phyloP scores from a whole-genome alignment of 2,888 invertebrate species.

The Chymomyza amoena region DNA sequence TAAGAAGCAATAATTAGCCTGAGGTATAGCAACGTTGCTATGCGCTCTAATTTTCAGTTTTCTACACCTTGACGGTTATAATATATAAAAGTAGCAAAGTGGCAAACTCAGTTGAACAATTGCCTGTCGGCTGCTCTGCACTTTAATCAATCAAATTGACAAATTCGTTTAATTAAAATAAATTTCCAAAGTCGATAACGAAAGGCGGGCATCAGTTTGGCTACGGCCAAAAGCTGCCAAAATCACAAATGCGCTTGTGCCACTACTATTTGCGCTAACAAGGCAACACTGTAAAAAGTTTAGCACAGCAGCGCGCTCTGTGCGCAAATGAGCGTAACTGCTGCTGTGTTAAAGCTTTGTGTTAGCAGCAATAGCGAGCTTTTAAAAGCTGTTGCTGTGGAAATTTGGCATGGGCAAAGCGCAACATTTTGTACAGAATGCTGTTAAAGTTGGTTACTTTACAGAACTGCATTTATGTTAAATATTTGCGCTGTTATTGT shows the following conservation, averaged over 20 bases:
- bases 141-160: slow-evolving; percentile 39
- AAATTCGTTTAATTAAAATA: slow-evolving; percentile 36
- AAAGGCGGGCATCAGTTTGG: not conserved
- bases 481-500: not conserved
- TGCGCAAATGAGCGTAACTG: slow-evolving; percentile 16
- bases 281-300: not conserved
- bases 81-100: too few species aligned
- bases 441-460: not conserved
- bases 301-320: slow-evolving; percentile 17
- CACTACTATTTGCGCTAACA: slow-evolving; percentile 9
- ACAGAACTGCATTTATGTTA: not conserved
- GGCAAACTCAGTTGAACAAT: not conserved
- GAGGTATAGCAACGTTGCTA: not conserved
- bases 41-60: not conserved
- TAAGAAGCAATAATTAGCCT: not conserved
- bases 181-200: slow-evolving; percentile 26
- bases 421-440: too few species aligned
- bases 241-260: not conserved
- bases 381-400: not conserved
- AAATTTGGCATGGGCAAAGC: too few species aligned
- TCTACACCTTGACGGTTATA: not conserved
- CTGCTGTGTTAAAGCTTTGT: slow-evolving; percentile 33
- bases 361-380: not conserved
- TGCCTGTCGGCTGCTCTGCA: not conserved
- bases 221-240: not conserved